Evolutionary conservation across 2,113 vertebrate genomes (phyloP).

Genomic region (Setophaga kirtlandii): DNA sequence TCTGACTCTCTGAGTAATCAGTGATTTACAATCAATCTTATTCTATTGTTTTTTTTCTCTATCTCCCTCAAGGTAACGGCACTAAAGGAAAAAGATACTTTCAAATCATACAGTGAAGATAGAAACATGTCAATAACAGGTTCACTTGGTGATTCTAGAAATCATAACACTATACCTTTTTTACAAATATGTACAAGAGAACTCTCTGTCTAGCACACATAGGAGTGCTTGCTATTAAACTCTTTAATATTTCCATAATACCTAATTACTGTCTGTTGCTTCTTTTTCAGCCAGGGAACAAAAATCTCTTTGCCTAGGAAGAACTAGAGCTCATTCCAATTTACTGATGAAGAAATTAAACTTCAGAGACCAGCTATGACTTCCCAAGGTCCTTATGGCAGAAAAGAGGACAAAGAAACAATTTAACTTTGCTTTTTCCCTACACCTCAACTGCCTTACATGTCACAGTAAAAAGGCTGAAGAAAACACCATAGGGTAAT

Average conservation of each 20-base stretch:
- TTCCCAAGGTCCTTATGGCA: conserved; percentile 27
- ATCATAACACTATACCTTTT: background rate
- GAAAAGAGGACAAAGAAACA: conserved; percentile 8
- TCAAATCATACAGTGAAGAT: background rate
- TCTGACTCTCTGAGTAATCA: background rate
- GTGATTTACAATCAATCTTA: conserved; percentile 27
- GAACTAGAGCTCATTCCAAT: conserved; percentile 35
- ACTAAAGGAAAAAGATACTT: conserved; percentile 19
- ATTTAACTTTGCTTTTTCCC: conserved; percentile 17
- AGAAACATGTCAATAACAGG: background rate
- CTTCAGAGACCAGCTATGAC: conserved; percentile 46
- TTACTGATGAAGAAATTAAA: conserved; percentile 54
- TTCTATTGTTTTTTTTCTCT: background rate
- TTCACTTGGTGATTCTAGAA: background rate
- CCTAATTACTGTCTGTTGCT: conserved; percentile 41
- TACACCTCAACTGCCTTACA: background rate
- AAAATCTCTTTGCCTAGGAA: conserved; percentile 29
- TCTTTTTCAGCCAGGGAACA: conserved; percentile 47
- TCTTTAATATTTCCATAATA: conserved; percentile 39
- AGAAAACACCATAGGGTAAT: background rate
- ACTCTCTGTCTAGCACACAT: background rate
- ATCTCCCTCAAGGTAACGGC: background rate
- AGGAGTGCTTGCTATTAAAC: conserved; percentile 21
- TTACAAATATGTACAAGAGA: background rate
- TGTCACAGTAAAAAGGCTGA: background rate